Conservation (phyloP, 1,140 invertebrate genomes). For the Cyclina sinensis region DNA sequence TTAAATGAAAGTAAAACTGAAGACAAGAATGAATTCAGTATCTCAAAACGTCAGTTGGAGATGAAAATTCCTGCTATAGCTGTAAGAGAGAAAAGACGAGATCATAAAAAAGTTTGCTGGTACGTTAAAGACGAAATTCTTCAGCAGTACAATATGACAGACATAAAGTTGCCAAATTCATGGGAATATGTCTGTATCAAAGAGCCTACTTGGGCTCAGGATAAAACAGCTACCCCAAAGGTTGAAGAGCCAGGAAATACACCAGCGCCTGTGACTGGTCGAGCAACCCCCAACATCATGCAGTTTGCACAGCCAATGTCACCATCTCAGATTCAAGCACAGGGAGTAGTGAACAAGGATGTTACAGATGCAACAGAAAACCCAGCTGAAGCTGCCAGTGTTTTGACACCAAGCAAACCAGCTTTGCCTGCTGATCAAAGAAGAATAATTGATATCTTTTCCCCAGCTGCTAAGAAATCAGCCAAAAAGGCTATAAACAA, state of each 20-base stretch:
- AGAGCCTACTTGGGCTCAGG: conserved; percentile 19
- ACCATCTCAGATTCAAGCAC: conserved; percentile 70
- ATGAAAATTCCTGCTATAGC: conserved; percentile 88
- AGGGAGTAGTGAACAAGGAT: conserved; percentile 2
- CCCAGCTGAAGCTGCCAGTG: neutral
- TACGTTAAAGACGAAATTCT: conserved; percentile 89
- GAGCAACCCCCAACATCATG: conserved; percentile 71
- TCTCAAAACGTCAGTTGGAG: conserved; percentile 85
- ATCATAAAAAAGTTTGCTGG: conserved; percentile 90
- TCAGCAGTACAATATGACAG: conserved; percentile 88
- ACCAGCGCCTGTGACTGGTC: neutral
- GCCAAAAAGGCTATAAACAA: neutral
- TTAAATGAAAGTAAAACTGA: conserved; percentile 42
- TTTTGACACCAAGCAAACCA: neutral
- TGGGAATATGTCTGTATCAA: conserved; percentile 72
- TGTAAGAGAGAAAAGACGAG: conserved; percentile 86
- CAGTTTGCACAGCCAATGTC: conserved; percentile 77
- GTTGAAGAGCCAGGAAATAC: conserved; percentile 46
- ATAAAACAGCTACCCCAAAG: conserved; percentile 66
- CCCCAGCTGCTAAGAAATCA: conserved; percentile 5
- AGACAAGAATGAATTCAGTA: conserved; percentile 67
- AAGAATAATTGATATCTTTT: conserved; percentile 50
- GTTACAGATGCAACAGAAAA: neutral
- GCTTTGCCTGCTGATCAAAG: conserved; percentile 35
- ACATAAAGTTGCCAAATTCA: conserved; percentile 84